phyloP scores from a whole-genome alignment of 2,888 invertebrate genomes.

The Balanococcus diminutus region DNA sequence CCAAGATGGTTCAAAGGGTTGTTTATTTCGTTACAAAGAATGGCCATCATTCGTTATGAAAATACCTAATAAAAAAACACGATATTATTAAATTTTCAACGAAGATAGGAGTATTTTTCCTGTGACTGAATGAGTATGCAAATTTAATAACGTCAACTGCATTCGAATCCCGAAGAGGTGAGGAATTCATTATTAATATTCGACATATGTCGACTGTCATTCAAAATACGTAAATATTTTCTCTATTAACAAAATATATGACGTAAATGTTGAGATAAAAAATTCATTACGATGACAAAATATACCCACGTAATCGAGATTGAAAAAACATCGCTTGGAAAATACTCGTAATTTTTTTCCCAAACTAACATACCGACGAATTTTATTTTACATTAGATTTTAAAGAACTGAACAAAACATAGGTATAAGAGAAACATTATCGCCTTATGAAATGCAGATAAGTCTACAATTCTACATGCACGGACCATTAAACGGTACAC shows the following conservation, averaged over 20 bases:
- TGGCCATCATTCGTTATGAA: neutral
- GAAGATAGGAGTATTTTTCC: constrained; percentile 3
- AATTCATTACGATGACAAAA: neutral
- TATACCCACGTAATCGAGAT: neutral
- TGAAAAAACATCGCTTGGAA: neutral
- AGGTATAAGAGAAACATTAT: neutral
- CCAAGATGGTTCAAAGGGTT: neutral
- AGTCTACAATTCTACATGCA: too few species aligned
- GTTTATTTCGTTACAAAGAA: neutral
- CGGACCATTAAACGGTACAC: neutral
- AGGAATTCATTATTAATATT: neutral
- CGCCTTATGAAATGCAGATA: neutral
- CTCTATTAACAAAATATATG: neutral
- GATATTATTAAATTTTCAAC: neutral
- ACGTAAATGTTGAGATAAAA: neutral
- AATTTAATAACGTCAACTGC: neutral
- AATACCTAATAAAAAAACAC: neutral
- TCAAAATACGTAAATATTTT: neutral
- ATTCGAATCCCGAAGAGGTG: neutral
- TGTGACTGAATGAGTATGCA: constrained; percentile 9
- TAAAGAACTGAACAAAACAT: neutral
- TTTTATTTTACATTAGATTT: neutral
- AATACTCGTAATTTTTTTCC: neutral
- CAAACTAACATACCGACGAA: too few species aligned
- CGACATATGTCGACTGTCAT: neutral